Percentiles rank a stretch among this genome's conserved stretches.
Conservation (phyloP, 2,113 vertebrate species). For the Thinocorus orbignyianus region DNA sequence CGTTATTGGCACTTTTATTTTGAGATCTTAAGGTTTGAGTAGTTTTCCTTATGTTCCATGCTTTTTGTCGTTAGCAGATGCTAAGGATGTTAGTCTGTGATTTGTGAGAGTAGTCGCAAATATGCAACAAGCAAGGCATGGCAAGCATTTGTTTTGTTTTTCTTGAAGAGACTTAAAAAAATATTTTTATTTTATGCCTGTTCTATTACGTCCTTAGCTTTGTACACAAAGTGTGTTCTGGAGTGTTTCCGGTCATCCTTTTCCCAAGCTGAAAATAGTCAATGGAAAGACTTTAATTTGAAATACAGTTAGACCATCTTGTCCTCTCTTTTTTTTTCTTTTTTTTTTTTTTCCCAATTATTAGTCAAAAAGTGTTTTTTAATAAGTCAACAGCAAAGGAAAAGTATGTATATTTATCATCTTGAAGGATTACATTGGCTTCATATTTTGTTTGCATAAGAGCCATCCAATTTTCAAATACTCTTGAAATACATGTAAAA, state of each 20-base stretch:
- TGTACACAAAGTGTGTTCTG: neutral
- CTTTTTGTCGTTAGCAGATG: neutral
- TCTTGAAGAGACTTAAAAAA: neutral
- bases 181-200: neutral
- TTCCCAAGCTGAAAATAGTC: conserved; percentile 2
- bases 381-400: neutral
- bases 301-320: neutral
- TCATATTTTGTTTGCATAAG: conserved; percentile 2
- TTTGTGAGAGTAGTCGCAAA: neutral
- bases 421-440: neutral
- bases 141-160: neutral
- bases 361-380: neutral
- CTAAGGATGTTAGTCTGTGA: neutral
- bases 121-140: neutral
- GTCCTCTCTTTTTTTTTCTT: neutral
- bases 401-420: neutral
- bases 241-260: neutral
- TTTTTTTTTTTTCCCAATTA: neutral
- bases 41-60: neutral
- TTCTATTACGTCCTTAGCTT: neutral
- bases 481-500: conserved; percentile 5
- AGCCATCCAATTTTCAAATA: neutral
- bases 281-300: conserved; percentile 16
- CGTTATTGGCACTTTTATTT: neutral
- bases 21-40: neutral